Evolutionary conservation across 2,888 invertebrate genomes (phyloP), one percentile per base, ranked within the genome.

Genomic region (Zhuqinia jingwanae): DNA sequence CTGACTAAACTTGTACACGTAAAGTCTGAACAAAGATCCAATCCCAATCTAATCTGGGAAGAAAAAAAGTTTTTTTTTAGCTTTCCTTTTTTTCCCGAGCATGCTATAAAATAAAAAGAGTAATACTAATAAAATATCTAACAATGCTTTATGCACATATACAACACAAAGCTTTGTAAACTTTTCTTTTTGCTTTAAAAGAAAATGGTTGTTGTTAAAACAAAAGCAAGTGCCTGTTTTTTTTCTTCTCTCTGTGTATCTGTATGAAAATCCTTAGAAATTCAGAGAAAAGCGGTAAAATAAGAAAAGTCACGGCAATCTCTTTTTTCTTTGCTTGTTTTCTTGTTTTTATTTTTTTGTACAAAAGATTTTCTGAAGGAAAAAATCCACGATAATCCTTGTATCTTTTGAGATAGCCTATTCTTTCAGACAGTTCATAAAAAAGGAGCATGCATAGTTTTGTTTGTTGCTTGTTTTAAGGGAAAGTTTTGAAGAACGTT

Each of bases 11-110:
- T n/a, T n/a, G n/a, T n/a, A n/a, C n/a, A n/a, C n/a, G n/a, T n/a
- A n/a, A n/a, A 6, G 15, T 81, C 17, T 17, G 13, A 63, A 22
- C 2, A 27, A 22, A 65, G n/a, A n/a, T 30, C 65, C 30, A 58
- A 58, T 58, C 80, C 88, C 90, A 90, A 90, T 90, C 89, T 90
- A 89, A 89, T 90, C 88, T 78, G 47, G 58, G 22, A 22, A 22
- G 22, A 17, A 17, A 58, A 3, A 17, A 50, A 73, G 25, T 25
- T 85, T 47, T 22, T 11, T 22, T 58, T 20, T 20, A 53, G 2
- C 53, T 53, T 53, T 53, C 3, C 53, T 3, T 73, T n/a, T n/a
- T n/a, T n/a, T n/a, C 42, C 65, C 8, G 20, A 8, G 3, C 50
- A 17, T 22, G 20, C n/a, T 50, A 73, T 22, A 68, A 42, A 17